Evolutionary conservation across 2,888 invertebrate species (phyloP), one percentile per base, ranked within the genome.

Genomic region (Amitus sp.): DNA sequence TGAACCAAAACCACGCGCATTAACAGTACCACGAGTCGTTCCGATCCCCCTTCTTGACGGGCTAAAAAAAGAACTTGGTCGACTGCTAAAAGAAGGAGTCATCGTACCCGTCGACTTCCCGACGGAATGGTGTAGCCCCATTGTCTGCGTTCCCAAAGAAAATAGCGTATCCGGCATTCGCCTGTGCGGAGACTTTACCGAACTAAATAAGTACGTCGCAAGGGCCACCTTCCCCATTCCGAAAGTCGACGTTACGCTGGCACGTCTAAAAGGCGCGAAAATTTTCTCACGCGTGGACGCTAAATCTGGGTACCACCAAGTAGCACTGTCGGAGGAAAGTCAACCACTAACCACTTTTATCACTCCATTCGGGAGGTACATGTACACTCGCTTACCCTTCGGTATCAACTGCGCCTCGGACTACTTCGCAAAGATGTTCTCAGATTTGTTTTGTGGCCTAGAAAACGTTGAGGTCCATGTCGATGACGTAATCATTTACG

Each of bases 101-200:
- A 78, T 80, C 42, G 65, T 64, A 27, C 49, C 65, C 3, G 73
- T 80, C 0, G 66, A 73, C 10, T 54, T 66, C 50, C 73, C 73
- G 4, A 78, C 76, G 2, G 73, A 70, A 1, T 80, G 77, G 77
- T 79, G 77, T 52, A 69, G 74, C 9, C 73, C 73, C 0, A 74
- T 80, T 53, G 80, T 82, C 0, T 68, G 74, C 2, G 76, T 73
- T 0, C 67, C 65, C 5, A 75, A 76, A 59, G 43, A 49, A 1
- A 51, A 59, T 28, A 66, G 56, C 13, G 54, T 42, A n/a, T 48
- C 23, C 4, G 23, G 23, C 40, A 51, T 76, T n/a, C 34, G 74
- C n/a, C 17, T 76, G 9, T 76, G 74, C 49, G 59, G 68, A 4
- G 75, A 77, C 52, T 72, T 64, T 37, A 73, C 71, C 4, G 45